Conservation (phyloP, 2,113 vertebrate species). For the Ochotona curzoniae region DNA sequence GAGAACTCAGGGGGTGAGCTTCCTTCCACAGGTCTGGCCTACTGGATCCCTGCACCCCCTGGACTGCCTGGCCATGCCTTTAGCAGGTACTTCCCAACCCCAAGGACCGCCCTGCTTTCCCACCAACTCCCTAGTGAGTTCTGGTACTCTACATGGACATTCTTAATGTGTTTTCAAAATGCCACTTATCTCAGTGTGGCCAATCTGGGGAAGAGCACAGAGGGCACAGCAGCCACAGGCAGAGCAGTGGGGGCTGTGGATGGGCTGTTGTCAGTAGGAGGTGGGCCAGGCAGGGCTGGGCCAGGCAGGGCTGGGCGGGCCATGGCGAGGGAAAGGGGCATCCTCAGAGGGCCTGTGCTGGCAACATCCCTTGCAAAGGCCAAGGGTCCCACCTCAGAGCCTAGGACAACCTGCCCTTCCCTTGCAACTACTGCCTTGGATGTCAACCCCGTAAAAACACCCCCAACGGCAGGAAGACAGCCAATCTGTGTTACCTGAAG, state of each 20-base stretch:
- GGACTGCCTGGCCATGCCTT: fast-evolving
- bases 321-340: neutral
- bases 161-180: neutral
- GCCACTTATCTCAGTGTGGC: neutral
- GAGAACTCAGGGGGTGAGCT: neutral
- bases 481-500: neutral
- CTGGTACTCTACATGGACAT: neutral
- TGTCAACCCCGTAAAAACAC: fast-evolving
- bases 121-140: neutral
- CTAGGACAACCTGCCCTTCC: neutral
- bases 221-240: neutral
- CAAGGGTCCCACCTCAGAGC: neutral
- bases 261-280: neutral
- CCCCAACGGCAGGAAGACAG: neutral
- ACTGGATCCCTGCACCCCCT: too few relatives aligned
- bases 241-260: neutral
- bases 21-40: too few relatives aligned
- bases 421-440: neutral
- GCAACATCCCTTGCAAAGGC: too few relatives aligned
- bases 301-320: fast-evolving
- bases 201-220: conserved; percentile 22
- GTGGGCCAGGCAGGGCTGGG: neutral
- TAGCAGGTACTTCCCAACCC: neutral
- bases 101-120: neutral
- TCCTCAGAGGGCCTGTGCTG: too few relatives aligned